These are phyloP conservation scores for Crypturellus undulatus DNA, from an alignment of 2,113 vertebrate species.

Conservation along the genomic window DNA sequence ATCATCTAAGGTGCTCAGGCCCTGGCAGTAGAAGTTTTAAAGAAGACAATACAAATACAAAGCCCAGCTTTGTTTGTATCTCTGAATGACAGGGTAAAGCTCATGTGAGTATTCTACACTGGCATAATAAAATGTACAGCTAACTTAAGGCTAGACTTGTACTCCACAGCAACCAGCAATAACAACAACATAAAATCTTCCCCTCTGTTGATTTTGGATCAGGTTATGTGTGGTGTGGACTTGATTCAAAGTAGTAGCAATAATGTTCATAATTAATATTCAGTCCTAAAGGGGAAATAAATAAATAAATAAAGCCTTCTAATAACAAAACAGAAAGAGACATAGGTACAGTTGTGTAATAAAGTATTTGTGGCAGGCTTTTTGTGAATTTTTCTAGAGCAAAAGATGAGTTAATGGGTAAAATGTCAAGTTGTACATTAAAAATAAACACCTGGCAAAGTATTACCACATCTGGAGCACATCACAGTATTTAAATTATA, in stretches of 20 bases:
- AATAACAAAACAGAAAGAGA: not conserved
- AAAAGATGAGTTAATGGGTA: not conserved
- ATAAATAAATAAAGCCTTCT: not conserved
- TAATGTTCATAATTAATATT: constrained; percentile 47
- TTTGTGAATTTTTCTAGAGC: not conserved
- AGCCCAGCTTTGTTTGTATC: not conserved
- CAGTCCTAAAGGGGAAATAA: not conserved
- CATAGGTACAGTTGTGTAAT: not conserved
- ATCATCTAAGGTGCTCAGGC: not conserved
- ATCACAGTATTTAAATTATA: constrained; percentile 74
- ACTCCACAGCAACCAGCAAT: not conserved
- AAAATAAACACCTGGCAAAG: constrained; percentile 75
- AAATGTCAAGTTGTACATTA: constrained; percentile 33
- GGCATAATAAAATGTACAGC: not conserved
- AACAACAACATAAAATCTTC: not conserved
- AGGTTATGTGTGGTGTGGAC: not conserved
- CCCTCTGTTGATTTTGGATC: not conserved
- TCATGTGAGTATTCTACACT: not conserved
- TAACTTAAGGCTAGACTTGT: not conserved
- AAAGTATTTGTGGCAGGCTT: not conserved
- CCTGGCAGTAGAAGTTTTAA: not conserved
- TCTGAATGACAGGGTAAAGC: not conserved
- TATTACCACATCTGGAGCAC: constrained; percentile 67
- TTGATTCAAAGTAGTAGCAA: constrained; percentile 53
- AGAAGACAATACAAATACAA: not conserved